Percentiles rank a stretch among this genome's conserved stretches.
Conservation (phyloP, 2,797 vertebrate genomes). For the Phrynocephalus forsythii region DNA sequence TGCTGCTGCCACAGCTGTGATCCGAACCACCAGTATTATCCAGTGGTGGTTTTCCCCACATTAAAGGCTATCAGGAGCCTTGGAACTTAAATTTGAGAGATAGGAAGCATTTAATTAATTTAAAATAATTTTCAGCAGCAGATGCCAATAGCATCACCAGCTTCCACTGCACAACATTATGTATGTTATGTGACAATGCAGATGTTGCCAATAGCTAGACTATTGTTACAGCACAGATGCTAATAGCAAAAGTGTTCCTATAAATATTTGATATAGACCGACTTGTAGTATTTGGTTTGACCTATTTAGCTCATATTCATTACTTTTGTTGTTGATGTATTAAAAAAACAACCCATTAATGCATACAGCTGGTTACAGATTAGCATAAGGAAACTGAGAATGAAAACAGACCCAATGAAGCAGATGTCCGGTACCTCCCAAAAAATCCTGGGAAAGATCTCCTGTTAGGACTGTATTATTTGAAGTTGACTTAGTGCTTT, state of each 20-base stretch:
- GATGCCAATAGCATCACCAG: no score
- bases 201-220: no score
- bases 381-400: background rate
- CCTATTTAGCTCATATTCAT: background rate
- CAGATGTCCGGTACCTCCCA: background rate
- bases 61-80: no score
- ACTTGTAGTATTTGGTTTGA: background rate
- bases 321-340: background rate
- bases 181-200: no score
- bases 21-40: no score
- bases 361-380: constrained; percentile 4
- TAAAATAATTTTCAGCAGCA: no score
- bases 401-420: background rate
- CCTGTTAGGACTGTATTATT: constrained; percentile 14
- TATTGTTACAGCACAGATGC: background rate
- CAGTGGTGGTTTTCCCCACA: no score
- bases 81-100: no score
- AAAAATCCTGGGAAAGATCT: background rate
- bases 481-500: constrained; percentile 28
- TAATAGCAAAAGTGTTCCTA: background rate
- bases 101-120: no score
- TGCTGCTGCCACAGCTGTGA: no score
- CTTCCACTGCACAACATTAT: no score
- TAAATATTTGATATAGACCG: background rate
- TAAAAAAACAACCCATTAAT: background rate